A percentile compares a stretch with the other conserved stretches of the same genome.
These are phyloP conservation scores for Anguilla marmorata DNA, from an alignment of 2,797 vertebrate species.

Conservation along the genomic window DNA sequence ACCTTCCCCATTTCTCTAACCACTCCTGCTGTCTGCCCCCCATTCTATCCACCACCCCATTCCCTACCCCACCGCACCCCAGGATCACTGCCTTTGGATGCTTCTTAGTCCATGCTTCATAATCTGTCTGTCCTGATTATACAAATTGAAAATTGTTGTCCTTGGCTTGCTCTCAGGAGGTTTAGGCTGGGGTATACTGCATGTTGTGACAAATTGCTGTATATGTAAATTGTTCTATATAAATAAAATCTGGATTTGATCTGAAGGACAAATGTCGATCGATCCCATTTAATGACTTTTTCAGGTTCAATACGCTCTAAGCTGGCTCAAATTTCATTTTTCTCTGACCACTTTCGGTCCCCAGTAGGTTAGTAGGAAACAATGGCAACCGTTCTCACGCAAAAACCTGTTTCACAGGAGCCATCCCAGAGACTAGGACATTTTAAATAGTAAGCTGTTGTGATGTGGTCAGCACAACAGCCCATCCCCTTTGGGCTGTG, in stretches of 20 bases:
- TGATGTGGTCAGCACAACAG: neutral
- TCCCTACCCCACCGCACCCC: too few species aligned
- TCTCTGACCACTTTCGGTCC: neutral
- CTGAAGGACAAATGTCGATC: neutral
- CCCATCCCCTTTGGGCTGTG: neutral
- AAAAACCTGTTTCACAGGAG: neutral
- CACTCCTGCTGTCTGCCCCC: too few species aligned
- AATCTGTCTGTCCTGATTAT: neutral
- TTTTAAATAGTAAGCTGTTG: neutral
- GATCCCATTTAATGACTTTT: neutral
- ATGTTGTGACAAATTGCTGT: neutral
- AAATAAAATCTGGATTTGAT: neutral
- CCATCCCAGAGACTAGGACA: neutral
- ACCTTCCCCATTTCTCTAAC: too few species aligned
- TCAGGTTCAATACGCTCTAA: neutral
- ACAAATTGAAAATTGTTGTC: neutral
- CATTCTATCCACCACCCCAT: too few species aligned
- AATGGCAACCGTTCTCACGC: neutral
- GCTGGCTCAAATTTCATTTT: neutral
- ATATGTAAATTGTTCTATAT: neutral
- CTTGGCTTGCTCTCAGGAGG: neutral
- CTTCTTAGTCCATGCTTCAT: neutral
- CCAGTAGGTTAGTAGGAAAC: neutral
- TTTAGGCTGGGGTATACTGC: neutral
- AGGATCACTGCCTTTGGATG: neutral